Conservation (phyloP, 2,113 vertebrate genomes). For the Catharus minimus region DNA sequence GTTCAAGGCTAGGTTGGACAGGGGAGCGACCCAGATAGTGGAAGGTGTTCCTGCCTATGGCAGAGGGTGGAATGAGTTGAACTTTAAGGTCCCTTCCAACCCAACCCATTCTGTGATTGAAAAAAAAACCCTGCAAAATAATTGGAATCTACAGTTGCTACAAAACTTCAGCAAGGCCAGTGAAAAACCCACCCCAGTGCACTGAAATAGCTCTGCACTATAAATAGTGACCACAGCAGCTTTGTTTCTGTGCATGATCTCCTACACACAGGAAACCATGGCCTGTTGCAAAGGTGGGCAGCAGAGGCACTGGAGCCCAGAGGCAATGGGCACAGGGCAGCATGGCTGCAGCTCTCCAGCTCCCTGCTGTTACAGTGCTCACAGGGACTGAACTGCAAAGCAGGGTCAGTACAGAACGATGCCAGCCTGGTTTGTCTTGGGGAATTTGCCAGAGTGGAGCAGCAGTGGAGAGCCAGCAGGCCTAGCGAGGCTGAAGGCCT, state of each 20-base stretch:
- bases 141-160: background rate
- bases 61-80: background rate
- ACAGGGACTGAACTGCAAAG: background rate
- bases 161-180: background rate
- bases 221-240: background rate
- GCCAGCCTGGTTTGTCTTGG: background rate
- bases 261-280: background rate
- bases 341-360: background rate
- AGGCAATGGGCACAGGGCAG: background rate
- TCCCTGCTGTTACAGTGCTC: fast-evolving
- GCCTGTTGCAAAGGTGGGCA: background rate
- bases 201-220: background rate
- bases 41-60: background rate
- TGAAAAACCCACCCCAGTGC: background rate
- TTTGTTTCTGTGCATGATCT: background rate
- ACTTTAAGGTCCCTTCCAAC: background rate
- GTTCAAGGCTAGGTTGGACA: fast-evolving
- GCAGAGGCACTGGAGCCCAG: background rate
- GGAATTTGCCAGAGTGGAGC: background rate
- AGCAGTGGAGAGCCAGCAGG: background rate
- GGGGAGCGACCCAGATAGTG: background rate
- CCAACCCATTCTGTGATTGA: background rate
- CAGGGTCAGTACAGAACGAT: fast-evolving
- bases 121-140: background rate
- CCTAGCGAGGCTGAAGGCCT: background rate